Conservation (phyloP, 1,140 invertebrate genomes). For the Mamestra configurata region DNA sequence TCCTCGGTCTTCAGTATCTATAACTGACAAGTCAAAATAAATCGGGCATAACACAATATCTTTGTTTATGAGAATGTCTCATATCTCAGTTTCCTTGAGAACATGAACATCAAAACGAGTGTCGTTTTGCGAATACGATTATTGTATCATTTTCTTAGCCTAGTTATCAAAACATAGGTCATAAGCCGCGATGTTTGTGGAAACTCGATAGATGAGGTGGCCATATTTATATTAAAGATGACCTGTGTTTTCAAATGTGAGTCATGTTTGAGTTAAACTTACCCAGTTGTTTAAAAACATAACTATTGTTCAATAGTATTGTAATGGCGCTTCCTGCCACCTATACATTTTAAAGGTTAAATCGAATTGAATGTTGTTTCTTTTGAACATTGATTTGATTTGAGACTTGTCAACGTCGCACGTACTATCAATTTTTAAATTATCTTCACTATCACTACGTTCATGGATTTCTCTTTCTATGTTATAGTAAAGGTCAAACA, state of each 20-base stretch:
- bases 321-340: not conserved
- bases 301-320: not conserved
- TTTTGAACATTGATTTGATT: not conserved
- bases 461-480: too few species aligned
- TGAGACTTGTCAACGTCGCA: too few species aligned
- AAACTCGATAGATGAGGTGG: constrained; percentile 13
- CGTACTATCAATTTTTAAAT: too few species aligned
- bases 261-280: not conserved
- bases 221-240: not conserved
- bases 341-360: too few species aligned
- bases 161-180: constrained; percentile 3
- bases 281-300: not conserved
- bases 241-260: constrained; percentile 9
- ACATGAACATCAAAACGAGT: too few species aligned
- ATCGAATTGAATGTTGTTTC: too few species aligned
- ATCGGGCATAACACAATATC: not conserved
- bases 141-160: constrained; percentile 14
- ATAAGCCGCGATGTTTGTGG: not conserved
- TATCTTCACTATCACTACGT: too few species aligned
- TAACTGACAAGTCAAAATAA: not conserved
- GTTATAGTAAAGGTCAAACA: too few species aligned
- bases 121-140: constrained; percentile 14
- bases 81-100: too few species aligned
- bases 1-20: too few species aligned
- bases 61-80: not conserved